These are phyloP conservation scores for Calephelis virginiensis DNA, from an alignment of 1,140 invertebrate species.

Conservation along the genomic window DNA sequence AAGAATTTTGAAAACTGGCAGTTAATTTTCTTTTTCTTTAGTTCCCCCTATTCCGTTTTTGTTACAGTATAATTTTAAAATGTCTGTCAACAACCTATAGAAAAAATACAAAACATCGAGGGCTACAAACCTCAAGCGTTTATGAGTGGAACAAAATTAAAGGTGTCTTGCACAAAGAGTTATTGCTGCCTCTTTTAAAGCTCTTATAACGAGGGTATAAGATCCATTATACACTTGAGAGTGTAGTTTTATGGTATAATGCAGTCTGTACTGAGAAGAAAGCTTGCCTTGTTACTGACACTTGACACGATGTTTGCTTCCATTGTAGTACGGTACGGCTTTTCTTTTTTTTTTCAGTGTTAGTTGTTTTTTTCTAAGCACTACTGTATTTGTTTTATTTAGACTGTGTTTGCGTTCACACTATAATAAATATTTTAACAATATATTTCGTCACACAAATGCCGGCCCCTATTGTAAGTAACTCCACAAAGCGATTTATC, in stretches of 20 bases:
- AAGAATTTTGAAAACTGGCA: too few species aligned
- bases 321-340: conserved; percentile 44
- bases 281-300: conserved; percentile 64
- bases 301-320: conserved; percentile 55
- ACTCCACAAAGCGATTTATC: too few species aligned
- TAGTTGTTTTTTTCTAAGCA: background rate
- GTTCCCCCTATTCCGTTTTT: too few species aligned
- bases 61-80: background rate
- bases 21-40: too few species aligned
- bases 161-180: conserved; percentile 9
- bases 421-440: too few species aligned
- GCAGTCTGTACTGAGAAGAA: conserved; percentile 55
- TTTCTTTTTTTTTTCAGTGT: conserved; percentile 9
- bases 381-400: background rate
- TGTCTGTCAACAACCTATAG: conserved; percentile 11
- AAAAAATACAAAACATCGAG: conserved; percentile 4
- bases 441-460: too few species aligned
- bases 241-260: conserved; percentile 32
- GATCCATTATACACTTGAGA: conserved; percentile 20
- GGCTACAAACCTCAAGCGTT: conserved; percentile 4
- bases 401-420: background rate
- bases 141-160: conserved; percentile 17
- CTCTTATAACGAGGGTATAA: conserved; percentile 25
- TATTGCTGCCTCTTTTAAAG: conserved; percentile 4
- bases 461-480: too few species aligned